These are phyloP conservation scores for Cetoscarus ocellatus DNA, from an alignment of 2,797 vertebrate species.

Conservation along the genomic window DNA sequence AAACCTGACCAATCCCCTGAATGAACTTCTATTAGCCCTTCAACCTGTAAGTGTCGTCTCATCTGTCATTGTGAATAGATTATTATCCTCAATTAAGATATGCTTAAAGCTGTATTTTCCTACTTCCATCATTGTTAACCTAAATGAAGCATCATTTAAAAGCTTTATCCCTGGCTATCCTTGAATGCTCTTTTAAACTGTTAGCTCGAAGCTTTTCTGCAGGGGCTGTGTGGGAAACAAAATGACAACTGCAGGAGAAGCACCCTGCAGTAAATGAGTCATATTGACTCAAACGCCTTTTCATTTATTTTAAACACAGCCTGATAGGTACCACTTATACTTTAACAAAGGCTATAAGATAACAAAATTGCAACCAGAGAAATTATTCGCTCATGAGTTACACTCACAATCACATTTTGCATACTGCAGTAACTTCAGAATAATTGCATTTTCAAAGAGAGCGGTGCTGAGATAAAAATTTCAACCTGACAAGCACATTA, in stretches of 20 bases:
- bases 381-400: slow-evolving; percentile 1
- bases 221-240: slow-evolving; percentile 1
- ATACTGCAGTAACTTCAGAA: slow-evolving; percentile 1
- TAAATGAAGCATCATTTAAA: slow-evolving; percentile 40
- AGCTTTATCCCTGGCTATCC: slow-evolving; percentile 28
- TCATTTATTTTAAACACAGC: slow-evolving; percentile 1
- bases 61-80: slow-evolving; percentile 40
- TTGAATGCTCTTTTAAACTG: slow-evolving; percentile 19
- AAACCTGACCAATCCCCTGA: slow-evolving; percentile 96
- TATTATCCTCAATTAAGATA: slow-evolving; percentile 61
- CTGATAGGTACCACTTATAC: not conserved
- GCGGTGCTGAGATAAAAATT: not conserved
- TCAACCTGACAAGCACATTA: not conserved
- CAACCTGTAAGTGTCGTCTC: slow-evolving; percentile 91
- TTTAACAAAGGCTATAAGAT: slow-evolving; percentile 12
- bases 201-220: slow-evolving; percentile 17
- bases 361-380: not conserved
- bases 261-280: not conserved
- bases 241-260: slow-evolving; percentile 3
- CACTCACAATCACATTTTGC: not conserved
- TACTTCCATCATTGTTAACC: slow-evolving; percentile 49
- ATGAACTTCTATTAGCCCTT: slow-evolving; percentile 93
- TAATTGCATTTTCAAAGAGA: slow-evolving; percentile 7
- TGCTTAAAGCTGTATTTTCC: slow-evolving; percentile 52
- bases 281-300: slow-evolving; percentile 6